Percentiles rank a stretch among this genome's conserved stretches.
Evolutionary conservation across 2,797 vertebrate genomes (phyloP).

Genomic region (Meda fulgida): DNA sequence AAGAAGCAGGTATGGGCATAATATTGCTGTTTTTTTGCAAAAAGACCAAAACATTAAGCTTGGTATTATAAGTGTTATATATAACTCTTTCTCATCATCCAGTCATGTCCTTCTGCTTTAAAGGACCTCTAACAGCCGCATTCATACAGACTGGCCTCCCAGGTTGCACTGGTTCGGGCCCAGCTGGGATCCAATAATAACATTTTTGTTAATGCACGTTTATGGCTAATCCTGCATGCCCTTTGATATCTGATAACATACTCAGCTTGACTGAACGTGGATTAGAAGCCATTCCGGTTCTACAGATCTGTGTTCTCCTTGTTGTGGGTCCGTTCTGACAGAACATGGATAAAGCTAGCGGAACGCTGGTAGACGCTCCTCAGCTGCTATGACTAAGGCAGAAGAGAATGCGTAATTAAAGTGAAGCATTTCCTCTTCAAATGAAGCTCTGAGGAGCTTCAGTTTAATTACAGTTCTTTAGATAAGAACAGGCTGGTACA

Average conservation of each 20-base stretch:
- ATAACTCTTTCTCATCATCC: background rate
- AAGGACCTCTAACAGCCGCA: background rate
- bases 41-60: background rate
- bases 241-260: conserved; percentile 68
- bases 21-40: background rate
- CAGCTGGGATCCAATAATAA: conserved; percentile 31
- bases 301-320: conserved; percentile 10
- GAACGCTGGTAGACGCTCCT: conserved; percentile 33
- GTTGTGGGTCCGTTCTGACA: conserved; percentile 28
- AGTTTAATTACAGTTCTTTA: conserved; percentile 6
- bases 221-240: conserved; percentile 60
- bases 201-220: conserved; percentile 64
- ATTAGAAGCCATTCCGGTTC: conserved; percentile 41
- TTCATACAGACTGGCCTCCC: background rate
- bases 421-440: conserved; percentile 32
- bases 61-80: background rate
- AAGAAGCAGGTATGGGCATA: background rate
- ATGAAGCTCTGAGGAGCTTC: conserved; percentile 20
- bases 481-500: conserved; percentile 2
- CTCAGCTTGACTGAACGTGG: conserved; percentile 24
- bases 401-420: conserved; percentile 35
- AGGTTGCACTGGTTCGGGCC: conserved; percentile 41
- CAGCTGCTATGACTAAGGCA: conserved; percentile 15
- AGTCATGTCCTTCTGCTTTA: background rate
- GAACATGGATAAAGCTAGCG: conserved; percentile 23